These are phyloP conservation scores for Girardia tigrina DNA, from an alignment of 2,888 invertebrate genomes.

Conservation along the genomic window DNA sequence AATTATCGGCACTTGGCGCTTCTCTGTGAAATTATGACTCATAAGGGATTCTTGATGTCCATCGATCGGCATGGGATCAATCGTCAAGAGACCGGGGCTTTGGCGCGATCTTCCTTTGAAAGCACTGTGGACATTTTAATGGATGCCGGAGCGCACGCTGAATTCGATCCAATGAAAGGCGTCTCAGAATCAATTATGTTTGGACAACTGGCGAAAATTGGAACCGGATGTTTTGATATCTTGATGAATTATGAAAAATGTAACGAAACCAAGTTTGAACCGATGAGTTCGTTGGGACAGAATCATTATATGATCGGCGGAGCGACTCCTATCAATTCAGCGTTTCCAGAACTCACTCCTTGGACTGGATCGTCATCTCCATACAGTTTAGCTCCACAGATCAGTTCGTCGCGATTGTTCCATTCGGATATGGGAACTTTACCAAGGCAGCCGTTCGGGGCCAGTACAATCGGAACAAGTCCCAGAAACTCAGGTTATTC, in stretches of 20 bases:
- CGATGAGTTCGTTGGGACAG: conserved; percentile 44
- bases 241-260: conserved; percentile 94
- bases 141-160: conserved; percentile 96
- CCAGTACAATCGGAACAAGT: conserved; percentile 48
- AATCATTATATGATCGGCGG: conserved; percentile 47
- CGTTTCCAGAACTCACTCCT: no score
- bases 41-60: conserved; percentile 98
- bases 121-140: conserved; percentile 89
- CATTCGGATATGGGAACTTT: conserved; percentile 73
- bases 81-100: conserved; percentile 81
- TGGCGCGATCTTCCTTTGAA: conserved; percentile 98
- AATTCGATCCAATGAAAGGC: conserved; percentile 90
- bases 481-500: conserved; percentile 50
- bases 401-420: conserved; percentile 76
- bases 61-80: conserved; percentile 99
- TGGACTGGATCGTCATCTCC: no score
- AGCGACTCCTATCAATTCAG: no score
- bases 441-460: conserved; percentile 55
- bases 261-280: conserved; percentile 92
- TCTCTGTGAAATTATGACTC: conserved; percentile 98
- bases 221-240: conserved; percentile 91
- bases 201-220: conserved; percentile 90
- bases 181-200: conserved; percentile 98
- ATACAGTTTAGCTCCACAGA: conserved; percentile 90
- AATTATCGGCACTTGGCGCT: conserved; percentile 97